Conservation (phyloP, 1,140 invertebrate genomes). For the Drosophila sturtevanti region DNA sequence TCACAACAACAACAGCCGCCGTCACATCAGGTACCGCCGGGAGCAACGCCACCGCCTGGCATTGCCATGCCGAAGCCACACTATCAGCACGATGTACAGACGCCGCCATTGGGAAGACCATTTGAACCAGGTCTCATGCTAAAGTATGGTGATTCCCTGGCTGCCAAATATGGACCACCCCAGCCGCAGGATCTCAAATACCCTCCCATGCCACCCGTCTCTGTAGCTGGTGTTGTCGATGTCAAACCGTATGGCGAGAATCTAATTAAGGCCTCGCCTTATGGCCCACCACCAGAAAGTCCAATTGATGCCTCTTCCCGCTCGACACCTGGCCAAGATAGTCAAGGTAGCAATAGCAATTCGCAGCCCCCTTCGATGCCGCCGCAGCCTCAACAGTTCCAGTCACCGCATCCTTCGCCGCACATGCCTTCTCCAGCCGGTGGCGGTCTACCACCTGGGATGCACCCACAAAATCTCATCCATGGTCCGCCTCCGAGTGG, state of each 20-base stretch:
- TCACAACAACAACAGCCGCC: conserved; percentile 35
- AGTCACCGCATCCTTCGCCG: conserved; percentile 80
- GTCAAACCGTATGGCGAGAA: conserved; percentile 72
- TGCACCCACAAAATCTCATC: conserved; percentile 87
- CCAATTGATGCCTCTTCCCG: conserved; percentile 78
- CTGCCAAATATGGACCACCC: conserved; percentile 67
- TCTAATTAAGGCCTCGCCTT: conserved; percentile 78
- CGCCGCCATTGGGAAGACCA: conserved; percentile 69
- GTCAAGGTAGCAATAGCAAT: conserved; percentile 81
- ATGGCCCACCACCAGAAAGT: conserved; percentile 72
- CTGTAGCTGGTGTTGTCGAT: conserved; percentile 42
- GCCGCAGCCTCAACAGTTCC: conserved; percentile 73
- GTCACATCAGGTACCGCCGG: conserved; percentile 63
- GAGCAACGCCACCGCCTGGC: conserved; percentile 66
- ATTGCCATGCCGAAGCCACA: conserved; percentile 81
- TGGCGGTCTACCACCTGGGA: conserved; percentile 71
- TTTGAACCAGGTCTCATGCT: conserved; percentile 80
- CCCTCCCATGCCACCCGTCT: conserved; percentile 72
- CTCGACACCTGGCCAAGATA: conserved; percentile 81
- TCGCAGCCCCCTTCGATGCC: conserved; percentile 80
- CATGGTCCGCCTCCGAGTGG: conserved; percentile 48
- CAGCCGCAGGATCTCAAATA: conserved; percentile 81
- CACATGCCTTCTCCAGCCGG: conserved; percentile 76
- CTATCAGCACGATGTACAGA: conserved; percentile 79
- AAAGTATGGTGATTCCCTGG: conserved; percentile 80